Evolutionary conservation across 2,113 vertebrate genomes (phyloP).

Genomic region (Myotis davidii): DNA sequence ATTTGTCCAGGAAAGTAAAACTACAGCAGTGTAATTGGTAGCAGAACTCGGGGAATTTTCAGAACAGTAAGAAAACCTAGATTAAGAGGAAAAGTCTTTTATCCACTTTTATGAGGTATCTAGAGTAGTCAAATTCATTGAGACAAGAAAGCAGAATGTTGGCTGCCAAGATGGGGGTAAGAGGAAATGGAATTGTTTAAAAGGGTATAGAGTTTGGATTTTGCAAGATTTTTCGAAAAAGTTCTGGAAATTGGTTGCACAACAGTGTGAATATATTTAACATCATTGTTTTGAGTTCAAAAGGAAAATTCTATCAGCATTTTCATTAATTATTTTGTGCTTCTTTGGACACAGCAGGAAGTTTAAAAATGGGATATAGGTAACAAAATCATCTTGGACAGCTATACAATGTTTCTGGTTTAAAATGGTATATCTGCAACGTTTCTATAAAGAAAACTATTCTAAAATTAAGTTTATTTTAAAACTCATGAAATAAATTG

Average conservation of each 20-base stretch:
- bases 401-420: slow-evolving; percentile 16
- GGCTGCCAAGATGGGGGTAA: background rate
- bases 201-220: background rate
- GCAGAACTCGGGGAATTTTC: slow-evolving; percentile 6
- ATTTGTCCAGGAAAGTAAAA: slow-evolving; percentile 26
- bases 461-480: slow-evolving; percentile 43
- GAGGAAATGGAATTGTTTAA: background rate
- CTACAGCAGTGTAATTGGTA: background rate
- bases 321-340: slow-evolving; percentile 1
- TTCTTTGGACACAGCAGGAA: slow-evolving; percentile 9
- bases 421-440: slow-evolving; percentile 4
- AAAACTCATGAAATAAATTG: slow-evolving; percentile 9
- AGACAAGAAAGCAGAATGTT: slow-evolving; percentile 3
- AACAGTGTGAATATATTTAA: background rate
- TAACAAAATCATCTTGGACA: slow-evolving; percentile 32
- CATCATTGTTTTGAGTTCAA: background rate
- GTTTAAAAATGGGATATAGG: slow-evolving; percentile 30
- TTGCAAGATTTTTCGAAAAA: background rate
- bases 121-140: background rate
- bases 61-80: background rate
- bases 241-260: background rate
- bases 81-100: background rate
- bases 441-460: slow-evolving; percentile 34
- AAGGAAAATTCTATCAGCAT: slow-evolving; percentile 35
- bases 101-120: background rate